Conservation (phyloP, 2,888 invertebrate genomes). For the Drosophila trichaetosa region DNA sequence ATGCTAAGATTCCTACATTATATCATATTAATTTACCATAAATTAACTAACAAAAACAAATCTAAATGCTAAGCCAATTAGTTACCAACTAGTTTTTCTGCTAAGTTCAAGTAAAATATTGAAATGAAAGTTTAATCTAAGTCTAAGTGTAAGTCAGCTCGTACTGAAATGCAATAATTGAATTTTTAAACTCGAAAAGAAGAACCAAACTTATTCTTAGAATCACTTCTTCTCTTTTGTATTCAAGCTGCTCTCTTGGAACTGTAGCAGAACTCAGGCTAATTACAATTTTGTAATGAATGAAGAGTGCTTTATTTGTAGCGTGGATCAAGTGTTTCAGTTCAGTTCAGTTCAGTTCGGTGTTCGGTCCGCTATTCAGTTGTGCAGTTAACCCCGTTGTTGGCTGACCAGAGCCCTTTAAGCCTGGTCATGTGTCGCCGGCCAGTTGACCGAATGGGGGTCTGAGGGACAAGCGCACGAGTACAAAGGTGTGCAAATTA, state of each 20-base stretch:
- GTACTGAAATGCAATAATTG: not conserved
- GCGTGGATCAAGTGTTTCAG: slow-evolving; percentile 33
- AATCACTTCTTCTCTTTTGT: not conserved
- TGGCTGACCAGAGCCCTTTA: slow-evolving; percentile 51
- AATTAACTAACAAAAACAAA: not conserved
- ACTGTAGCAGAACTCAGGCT: slow-evolving; percentile 8
- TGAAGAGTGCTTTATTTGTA: slow-evolving; percentile 13
- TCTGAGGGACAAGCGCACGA: slow-evolving; percentile 24
- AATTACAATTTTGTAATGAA: slow-evolving; percentile 54
- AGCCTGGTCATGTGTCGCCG: slow-evolving; percentile 56
- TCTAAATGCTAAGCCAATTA: not conserved
- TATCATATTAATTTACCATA: not conserved
- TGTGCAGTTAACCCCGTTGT: slow-evolving; percentile 15
- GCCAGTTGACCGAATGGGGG: slow-evolving; percentile 21
- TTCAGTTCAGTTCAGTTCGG: not conserved
- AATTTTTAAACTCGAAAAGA: not conserved
- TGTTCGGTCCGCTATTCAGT: slow-evolving; percentile 8
- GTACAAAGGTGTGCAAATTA: slow-evolving; percentile 82
- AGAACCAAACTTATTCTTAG: not conserved
- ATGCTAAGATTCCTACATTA: not conserved
- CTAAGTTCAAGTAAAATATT: not conserved
- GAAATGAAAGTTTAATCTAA: not conserved
- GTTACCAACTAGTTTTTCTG: not conserved
- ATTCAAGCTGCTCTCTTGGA: not conserved
- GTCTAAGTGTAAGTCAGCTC: not conserved